A percentile compares a stretch with the other conserved stretches of the same genome.
Evolutionary conservation across 2,113 vertebrate species (phyloP).

Genomic region (Thinocorus orbignyianus): DNA sequence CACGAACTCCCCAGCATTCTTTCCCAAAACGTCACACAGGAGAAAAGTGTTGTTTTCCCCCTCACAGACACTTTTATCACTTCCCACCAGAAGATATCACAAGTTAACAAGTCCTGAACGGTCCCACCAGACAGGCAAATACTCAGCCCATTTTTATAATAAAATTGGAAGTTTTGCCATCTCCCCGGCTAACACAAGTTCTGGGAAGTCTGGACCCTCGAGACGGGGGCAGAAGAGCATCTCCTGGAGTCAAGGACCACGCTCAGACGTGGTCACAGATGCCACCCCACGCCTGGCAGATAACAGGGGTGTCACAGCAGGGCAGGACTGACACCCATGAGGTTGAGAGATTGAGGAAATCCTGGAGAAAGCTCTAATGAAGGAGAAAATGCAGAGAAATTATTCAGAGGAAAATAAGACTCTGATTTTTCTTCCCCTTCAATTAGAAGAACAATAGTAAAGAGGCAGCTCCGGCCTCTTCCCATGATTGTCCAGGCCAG

Average conservation of each 20-base stretch:
- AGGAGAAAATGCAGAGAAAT: background rate
- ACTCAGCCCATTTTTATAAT: background rate
- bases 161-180: background rate
- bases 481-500: background rate
- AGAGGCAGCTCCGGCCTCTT: background rate
- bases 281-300: background rate
- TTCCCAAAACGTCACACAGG: background rate
- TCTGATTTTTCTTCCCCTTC: background rate
- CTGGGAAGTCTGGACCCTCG: background rate
- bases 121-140: background rate
- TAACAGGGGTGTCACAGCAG: fast-evolving
- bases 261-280: fast-evolving
- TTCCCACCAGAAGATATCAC: background rate
- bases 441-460: background rate
- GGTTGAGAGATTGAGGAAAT: background rate
- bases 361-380: background rate
- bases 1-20: background rate
- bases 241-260: fast-evolving
- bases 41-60: background rate
- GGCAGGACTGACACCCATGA: background rate
- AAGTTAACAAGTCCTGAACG: background rate
- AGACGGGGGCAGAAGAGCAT: background rate
- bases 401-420: background rate
- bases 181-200: background rate
- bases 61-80: background rate